phyloP scores from a whole-genome alignment of 2,113 vertebrate genomes.

The Anthoscopus minutus region DNA sequence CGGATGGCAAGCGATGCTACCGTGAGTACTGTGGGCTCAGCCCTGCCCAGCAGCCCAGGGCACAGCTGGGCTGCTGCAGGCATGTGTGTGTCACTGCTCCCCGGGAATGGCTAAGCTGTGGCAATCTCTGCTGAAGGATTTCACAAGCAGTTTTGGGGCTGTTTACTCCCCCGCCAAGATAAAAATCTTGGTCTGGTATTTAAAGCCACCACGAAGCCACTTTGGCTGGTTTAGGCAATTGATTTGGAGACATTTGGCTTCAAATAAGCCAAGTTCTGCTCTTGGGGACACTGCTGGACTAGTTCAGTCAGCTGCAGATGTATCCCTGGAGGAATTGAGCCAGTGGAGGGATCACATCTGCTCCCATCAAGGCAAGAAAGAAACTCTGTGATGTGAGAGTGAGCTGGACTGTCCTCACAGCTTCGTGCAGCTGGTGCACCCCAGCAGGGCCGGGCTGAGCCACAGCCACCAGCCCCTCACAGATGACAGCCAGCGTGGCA shows the following conservation, averaged over 20 bases:
- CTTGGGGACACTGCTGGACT: not conserved
- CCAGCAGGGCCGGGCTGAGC: not conserved
- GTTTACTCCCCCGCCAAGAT: not conserved
- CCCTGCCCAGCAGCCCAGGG: not conserved
- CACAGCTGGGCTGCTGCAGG: not conserved
- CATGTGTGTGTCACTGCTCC: accelerated
- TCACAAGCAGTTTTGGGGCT: not conserved
- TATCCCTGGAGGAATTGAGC: not conserved
- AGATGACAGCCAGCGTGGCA: not conserved
- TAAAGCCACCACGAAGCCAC: not conserved
- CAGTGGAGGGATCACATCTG: not conserved
- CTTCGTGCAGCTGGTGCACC: not conserved
- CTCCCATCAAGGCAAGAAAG: not conserved
- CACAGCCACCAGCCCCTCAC: not conserved
- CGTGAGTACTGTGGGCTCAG: slow-evolving; percentile 69
- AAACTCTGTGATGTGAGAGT: not conserved
- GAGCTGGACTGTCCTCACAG: not conserved
- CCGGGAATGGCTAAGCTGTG: accelerated
- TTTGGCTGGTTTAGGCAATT: not conserved
- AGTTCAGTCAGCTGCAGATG: not conserved
- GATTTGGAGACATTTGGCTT: not conserved
- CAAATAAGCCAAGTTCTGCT: not conserved
- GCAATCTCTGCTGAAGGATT: not conserved
- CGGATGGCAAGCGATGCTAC: slow-evolving; percentile 86
- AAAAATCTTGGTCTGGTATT: not conserved